A percentile compares a stretch with the other conserved stretches of the same genome.
Conservation (phyloP, 2,888 invertebrate species). For the Cheilosia scutellata region DNA sequence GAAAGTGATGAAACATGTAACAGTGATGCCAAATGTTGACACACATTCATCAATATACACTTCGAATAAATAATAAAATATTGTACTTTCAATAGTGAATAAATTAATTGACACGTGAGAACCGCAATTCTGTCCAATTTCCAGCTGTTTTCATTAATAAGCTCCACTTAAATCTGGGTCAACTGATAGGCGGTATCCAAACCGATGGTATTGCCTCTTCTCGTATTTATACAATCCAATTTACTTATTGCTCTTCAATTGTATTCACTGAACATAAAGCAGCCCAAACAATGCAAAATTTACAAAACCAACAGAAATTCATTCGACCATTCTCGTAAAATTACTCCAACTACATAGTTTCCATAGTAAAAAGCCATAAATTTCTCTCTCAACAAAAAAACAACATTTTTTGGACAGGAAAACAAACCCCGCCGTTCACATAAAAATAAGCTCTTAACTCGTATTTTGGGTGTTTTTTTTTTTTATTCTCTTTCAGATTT, state of each 20-base stretch:
- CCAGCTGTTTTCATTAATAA: constrained; percentile 14
- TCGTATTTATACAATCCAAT: constrained; percentile 17
- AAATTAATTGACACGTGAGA: not conserved
- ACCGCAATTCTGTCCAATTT: not conserved
- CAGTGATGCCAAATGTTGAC: too few species aligned
- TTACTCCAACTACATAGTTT: constrained; percentile 48
- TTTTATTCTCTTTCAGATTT: not conserved
- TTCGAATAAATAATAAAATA: too few species aligned
- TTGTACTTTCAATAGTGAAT: too few species aligned
- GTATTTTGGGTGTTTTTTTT: constrained; percentile 39
- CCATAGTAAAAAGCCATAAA: constrained; percentile 25
- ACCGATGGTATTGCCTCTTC: not conserved
- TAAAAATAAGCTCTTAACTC: constrained; percentile 49
- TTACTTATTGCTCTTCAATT: constrained; percentile 45
- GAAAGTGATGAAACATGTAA: too few species aligned
- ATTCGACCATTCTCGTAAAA: constrained; percentile 53
- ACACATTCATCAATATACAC: too few species aligned
- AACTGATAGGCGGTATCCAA: not conserved
- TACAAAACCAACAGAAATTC: constrained; percentile 12
- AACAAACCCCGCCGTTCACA: constrained; percentile 27
- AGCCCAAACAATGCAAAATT: constrained; percentile 2
- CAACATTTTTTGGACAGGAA: constrained; percentile 21
- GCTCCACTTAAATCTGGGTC: constrained; percentile 39
- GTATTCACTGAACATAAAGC: constrained; percentile 38
- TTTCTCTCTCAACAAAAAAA: constrained; percentile 3